phyloP scores from a whole-genome alignment of 2,113 vertebrate species.

The Turnix velox region DNA sequence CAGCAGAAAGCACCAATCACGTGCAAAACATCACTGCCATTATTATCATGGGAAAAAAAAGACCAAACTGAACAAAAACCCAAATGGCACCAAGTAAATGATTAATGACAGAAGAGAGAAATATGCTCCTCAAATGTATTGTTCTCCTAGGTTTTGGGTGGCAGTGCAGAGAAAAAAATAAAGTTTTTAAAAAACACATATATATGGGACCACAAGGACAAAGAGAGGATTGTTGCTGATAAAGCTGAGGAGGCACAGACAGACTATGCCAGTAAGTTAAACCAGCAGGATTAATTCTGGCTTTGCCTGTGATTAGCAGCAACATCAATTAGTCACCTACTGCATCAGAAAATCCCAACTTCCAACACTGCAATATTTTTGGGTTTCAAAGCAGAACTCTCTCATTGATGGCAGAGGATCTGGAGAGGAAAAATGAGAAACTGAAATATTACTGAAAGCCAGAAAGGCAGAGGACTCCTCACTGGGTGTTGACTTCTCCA shows the following conservation, averaged over 20 bases:
- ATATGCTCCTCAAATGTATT: background rate
- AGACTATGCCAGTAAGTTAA: background rate
- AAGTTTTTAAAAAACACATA: background rate
- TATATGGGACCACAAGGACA: background rate
- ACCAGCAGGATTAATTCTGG: background rate
- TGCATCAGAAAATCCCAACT: background rate
- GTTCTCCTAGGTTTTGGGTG: background rate
- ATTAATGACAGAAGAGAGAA: background rate
- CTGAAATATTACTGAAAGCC: background rate
- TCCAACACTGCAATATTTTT: background rate
- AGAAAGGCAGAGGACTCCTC: background rate
- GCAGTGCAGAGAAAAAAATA: background rate
- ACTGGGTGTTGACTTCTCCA: background rate
- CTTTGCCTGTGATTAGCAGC: background rate
- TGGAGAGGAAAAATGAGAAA: background rate
- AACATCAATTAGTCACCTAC: background rate
- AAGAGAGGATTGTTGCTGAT: background rate
- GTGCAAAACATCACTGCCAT: background rate
- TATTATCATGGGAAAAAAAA: background rate
- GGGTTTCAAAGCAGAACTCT: background rate
- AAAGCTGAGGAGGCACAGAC: background rate
- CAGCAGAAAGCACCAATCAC: background rate
- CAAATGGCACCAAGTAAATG: background rate
- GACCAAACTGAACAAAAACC: background rate
- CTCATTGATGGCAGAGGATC: background rate